Evolutionary conservation across 2,888 invertebrate genomes (phyloP).

Genomic region (Campopleginae sp.): DNA sequence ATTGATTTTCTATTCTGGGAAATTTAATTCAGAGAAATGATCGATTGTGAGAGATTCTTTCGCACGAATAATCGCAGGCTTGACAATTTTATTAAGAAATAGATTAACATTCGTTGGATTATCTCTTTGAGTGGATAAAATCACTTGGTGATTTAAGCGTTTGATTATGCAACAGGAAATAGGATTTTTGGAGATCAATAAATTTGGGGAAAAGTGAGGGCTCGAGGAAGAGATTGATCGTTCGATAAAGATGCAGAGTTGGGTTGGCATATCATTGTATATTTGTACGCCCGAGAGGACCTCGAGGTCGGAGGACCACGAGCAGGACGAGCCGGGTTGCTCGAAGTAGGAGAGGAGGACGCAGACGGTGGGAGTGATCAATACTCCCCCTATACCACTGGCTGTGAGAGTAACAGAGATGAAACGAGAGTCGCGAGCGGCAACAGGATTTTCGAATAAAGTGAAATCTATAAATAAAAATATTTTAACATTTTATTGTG

Average conservation of each 20-base stretch:
- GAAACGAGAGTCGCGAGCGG: slow-evolving; percentile 70
- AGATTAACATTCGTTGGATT: not conserved
- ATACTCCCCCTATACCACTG: slow-evolving; percentile 81
- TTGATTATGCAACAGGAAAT: not conserved
- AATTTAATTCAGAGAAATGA: not conserved
- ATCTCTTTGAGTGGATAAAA: not conserved
- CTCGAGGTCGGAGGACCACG: slow-evolving; percentile 65
- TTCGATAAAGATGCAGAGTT: slow-evolving; percentile 38
- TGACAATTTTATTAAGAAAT: not conserved
- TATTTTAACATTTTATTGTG: not conserved
- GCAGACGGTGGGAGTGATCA: slow-evolving; percentile 82
- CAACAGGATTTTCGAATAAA: slow-evolving; percentile 39
- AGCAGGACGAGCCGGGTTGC: slow-evolving; percentile 63
- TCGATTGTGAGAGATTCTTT: not conserved
- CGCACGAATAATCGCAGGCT: not conserved
- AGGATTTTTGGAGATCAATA: not conserved
- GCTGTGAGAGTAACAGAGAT: slow-evolving; percentile 79
- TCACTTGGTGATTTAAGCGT: not conserved
- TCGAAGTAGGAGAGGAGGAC: slow-evolving; percentile 71
- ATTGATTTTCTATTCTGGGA: not conserved
- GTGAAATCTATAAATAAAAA: not conserved
- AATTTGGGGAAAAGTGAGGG: slow-evolving; percentile 23
- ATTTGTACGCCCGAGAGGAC: slow-evolving; percentile 44
- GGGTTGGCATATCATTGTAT: not conserved
- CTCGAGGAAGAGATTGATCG: slow-evolving; percentile 51